Base-by-base conservation (phyloP, 2,113 vertebrate genomes). In the Tricholaema leucomelas region DNA sequence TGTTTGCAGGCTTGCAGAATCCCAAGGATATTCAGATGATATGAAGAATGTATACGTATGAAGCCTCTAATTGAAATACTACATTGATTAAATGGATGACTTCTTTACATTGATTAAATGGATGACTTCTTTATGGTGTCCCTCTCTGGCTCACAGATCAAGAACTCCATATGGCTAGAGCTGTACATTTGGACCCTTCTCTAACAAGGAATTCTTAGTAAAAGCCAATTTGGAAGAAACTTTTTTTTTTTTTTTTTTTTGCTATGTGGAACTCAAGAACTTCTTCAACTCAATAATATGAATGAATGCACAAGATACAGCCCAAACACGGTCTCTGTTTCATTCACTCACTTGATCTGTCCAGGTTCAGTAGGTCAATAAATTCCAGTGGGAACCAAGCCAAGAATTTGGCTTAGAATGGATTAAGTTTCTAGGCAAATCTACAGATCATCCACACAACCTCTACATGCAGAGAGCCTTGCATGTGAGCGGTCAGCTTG, bases 291-390 rank as follows among this genome's bases (percentile, higher is more conserved):
- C 44, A 35, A 31, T 40, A 40, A 61, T 76, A 79, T 83, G 77
- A 94, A 91, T 78, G 83, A 85, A 88, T 79, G 42, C 4, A 12
- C 50, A 88, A 91, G 81, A 87, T 80, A 60, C 94, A 66, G 81
- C 80, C 88, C 70, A 88, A 84, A 88, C 46, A 27, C 70, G 61
- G 30, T 33, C 66, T 92, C 86, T 69, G 88, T 96, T 94, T 72
- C 81, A 70, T 90, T 91, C 90, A 90, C 55, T 86, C 76, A 38
- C 65, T 92, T 88, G 94, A 77, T 95, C 90, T 92, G 93, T 77
- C 83, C 70, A 91, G 59, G 85, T 91, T 95, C 90, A 95, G 83
- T 92, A 92, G 88, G 92, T 94, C 94, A 95, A 90, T 54, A 91
- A 90, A 95, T 89, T 90, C 90, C 82, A 71, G 69, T 87, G 88